phyloP scores from a whole-genome alignment of 2,797 vertebrate genomes.

The Champsocephalus gunnari region DNA sequence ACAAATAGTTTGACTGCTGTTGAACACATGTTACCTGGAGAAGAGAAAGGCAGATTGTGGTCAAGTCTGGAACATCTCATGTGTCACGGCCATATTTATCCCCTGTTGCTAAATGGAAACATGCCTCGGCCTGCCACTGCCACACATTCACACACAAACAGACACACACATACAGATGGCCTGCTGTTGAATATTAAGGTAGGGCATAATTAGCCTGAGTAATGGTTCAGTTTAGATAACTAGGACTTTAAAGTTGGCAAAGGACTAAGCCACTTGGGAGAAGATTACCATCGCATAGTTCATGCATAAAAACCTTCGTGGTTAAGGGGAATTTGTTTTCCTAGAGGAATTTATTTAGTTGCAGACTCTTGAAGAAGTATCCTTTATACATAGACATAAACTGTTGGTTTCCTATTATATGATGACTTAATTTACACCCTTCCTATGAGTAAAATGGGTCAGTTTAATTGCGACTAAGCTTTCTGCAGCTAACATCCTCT shows the following conservation, averaged over 20 bases:
- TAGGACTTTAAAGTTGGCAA: constrained; percentile 27
- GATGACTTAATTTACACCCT: constrained; percentile 43
- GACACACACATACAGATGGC: constrained; percentile 27
- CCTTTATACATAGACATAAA: constrained; percentile 24
- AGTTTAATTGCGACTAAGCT: constrained; percentile 34
- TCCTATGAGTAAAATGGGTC: constrained; percentile 46
- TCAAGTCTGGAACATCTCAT: constrained; percentile 78
- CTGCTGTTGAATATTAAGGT: constrained; percentile 38
- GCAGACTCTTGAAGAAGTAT: constrained; percentile 6
- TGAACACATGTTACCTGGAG: constrained; percentile 73
- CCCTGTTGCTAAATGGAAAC: constrained; percentile 72
- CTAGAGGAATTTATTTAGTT: constrained; percentile 2
- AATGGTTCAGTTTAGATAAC: constrained; percentile 49
- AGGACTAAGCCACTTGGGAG: constrained; percentile 26
- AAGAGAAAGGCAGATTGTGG: constrained; percentile 73
- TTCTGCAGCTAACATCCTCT: constrained; percentile 36
- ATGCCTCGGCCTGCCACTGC: constrained; percentile 72
- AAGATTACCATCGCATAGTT: constrained; percentile 24
- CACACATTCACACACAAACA: constrained; percentile 36
- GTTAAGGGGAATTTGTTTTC: constrained; percentile 5
- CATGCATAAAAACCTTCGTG: background rate
- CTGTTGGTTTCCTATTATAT: constrained; percentile 28
- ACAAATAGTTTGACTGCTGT: constrained; percentile 73
- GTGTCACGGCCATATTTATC: constrained; percentile 79
- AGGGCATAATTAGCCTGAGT: constrained; percentile 40